Evolutionary conservation across 2,113 vertebrate genomes (phyloP), one percentile per base, ranked within the genome.

Genomic region (Lipotes vexillifer): DNA sequence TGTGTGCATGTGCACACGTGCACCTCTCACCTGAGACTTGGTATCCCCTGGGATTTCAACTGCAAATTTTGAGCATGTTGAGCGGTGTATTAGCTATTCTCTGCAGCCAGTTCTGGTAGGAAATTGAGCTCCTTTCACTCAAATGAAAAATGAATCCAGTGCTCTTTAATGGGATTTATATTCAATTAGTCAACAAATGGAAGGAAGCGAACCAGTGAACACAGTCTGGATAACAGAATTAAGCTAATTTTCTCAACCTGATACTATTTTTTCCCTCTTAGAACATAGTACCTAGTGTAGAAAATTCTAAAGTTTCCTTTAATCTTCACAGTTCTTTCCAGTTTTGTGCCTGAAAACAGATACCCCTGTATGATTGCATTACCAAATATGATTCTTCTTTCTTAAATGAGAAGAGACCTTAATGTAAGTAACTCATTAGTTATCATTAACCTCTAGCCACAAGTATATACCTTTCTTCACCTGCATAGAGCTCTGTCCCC

Each of bases 221-320:
- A 83, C 61, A 78, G 49, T 75, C 21, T 55, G 90, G 65, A 88
- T 92, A 96, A 88, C 36, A 87, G 82, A 75, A 38, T 93, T 94
- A 85, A 63, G 21, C 46, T 82, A 52, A 94, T 46, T 95, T 97
- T 59, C 44, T 88, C 68, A 93, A 91, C 36, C 72, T 61, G 85
- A 88, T 92, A 9, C 74, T 77, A 52, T 65, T 80, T 81, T 94
- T 44, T 95, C 33, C 82, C 52, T 84, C 59, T 15, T 71, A n/a
- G 20, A 81, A 74, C 3, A 20, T 27, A 90, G 12, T 13, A 38
- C 82, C 6, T 2, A 0, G 36, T 80, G 59, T 57, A 84, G 88
- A 92, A 96, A 92, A 87, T 85, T 93, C 90, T 92, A 77, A 10
- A 17, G 18, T 36, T 97, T 66, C 91, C 46, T 86, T 75, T 82